Percentiles rank a stretch among this genome's conserved stretches.
Evolutionary conservation across 2,888 invertebrate species (phyloP).

Genomic region (Tetanocera ferruginea): DNA sequence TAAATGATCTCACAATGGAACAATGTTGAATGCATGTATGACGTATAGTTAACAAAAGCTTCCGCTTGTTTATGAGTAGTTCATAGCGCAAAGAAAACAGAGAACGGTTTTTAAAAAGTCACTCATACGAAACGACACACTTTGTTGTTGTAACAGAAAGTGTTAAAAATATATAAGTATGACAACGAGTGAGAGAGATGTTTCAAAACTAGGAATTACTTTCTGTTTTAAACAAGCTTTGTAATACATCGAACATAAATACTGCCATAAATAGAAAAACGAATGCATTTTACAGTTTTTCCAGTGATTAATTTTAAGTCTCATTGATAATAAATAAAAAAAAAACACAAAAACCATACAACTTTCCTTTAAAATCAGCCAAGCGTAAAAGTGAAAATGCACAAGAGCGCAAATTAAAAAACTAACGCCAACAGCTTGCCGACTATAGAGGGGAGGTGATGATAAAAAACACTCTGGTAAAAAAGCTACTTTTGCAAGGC

Average conservation of each 20-base stretch:
- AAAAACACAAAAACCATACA: background rate
- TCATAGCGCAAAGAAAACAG: too few relatives aligned
- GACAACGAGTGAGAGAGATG: too few relatives aligned
- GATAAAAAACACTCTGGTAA: background rate
- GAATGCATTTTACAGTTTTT: background rate
- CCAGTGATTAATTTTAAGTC: background rate
- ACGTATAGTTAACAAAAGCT: too few relatives aligned
- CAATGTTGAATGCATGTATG: too few relatives aligned
- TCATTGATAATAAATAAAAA: background rate
- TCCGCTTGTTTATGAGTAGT: too few relatives aligned
- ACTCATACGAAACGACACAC: background rate
- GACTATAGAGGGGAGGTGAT: background rate
- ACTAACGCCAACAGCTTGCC: background rate
- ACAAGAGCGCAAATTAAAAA: background rate
- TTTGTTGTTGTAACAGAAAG: too few relatives aligned
- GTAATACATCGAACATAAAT: background rate
- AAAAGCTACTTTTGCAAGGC: too few relatives aligned
- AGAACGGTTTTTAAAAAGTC: background rate
- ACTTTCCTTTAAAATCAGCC: constrained; percentile 22
- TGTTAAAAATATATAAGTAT: too few relatives aligned
- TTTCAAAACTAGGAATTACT: background rate
- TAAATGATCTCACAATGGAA: too few relatives aligned
- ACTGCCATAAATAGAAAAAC: background rate
- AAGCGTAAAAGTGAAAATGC: constrained; percentile 25
- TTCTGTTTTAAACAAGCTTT: background rate